phyloP scores from a whole-genome alignment of 2,888 invertebrate species.

The Dynastes maya region DNA sequence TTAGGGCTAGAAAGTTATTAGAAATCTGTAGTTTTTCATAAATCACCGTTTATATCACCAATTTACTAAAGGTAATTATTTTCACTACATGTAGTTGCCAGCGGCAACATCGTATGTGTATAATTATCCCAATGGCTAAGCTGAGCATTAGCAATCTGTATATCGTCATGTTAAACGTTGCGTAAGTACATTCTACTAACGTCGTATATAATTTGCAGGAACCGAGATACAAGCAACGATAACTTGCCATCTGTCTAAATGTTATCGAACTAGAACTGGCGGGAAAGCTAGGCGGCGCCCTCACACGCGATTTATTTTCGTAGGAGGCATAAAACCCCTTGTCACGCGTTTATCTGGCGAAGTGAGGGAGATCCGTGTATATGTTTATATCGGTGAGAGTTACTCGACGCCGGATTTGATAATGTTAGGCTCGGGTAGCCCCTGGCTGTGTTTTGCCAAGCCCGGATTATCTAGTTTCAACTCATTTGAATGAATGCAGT shows the following conservation, averaged over 20 bases:
- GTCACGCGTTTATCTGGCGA: conserved; percentile 17
- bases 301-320: conserved; percentile 21
- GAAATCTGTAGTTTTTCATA: too few relatives aligned
- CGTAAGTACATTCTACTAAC: not conserved
- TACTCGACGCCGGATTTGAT: conserved; percentile 5
- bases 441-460: conserved; percentile 15
- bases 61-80: too few relatives aligned
- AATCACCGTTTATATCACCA: too few relatives aligned
- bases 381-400: not conserved
- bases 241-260: conserved; percentile 24
- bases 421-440: conserved; percentile 12
- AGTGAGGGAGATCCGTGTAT: too few relatives aligned
- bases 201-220: conserved; percentile 5
- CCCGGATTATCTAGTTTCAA: conserved; percentile 23
- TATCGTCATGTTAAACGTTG: conserved; percentile 1
- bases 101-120: too few relatives aligned
- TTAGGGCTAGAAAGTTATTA: too few relatives aligned
- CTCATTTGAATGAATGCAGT: not conserved
- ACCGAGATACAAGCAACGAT: conserved; percentile 14
- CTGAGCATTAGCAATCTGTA: too few relatives aligned
- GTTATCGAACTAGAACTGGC: conserved; percentile 18
- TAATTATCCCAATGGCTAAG: too few relatives aligned
- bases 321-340: not conserved
- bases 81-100: too few relatives aligned
- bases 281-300: conserved; percentile 1